A percentile compares a stretch with the other conserved stretches of the same genome.
Evolutionary conservation across 2,888 invertebrate species (phyloP).

Genomic region (Mechanitis mazaeus): DNA sequence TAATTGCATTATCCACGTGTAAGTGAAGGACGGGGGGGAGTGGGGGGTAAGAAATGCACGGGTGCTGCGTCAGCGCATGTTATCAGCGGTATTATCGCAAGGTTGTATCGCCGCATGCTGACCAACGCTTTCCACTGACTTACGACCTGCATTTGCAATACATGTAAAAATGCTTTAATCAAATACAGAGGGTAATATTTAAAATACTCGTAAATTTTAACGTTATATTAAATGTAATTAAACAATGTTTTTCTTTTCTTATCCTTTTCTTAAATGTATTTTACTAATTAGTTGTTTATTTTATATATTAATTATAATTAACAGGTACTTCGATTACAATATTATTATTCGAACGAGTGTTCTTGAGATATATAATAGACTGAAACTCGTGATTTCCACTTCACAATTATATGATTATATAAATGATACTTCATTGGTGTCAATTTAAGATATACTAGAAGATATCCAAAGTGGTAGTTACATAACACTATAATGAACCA

Average conservation of each 20-base stretch:
- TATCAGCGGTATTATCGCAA: slow-evolving; percentile 69
- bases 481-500: slow-evolving; percentile 9
- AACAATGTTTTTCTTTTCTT: too few species aligned
- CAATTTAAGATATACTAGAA: not conserved
- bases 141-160: slow-evolving; percentile 22
- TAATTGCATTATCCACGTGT: slow-evolving; percentile 48
- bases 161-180: slow-evolving; percentile 13
- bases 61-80: slow-evolving; percentile 46
- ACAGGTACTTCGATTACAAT: too few species aligned
- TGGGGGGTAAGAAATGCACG: slow-evolving; percentile 52
- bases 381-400: too few species aligned
- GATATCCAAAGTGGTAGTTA: slow-evolving; percentile 10
- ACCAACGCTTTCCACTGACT: slow-evolving; percentile 31
- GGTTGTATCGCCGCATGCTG: slow-evolving; percentile 59
- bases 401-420: too few species aligned
- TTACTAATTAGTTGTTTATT: too few species aligned
- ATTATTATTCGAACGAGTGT: too few species aligned
- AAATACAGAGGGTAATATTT: not conserved
- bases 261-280: too few species aligned
- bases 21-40: slow-evolving; percentile 32
- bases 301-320: too few species aligned
- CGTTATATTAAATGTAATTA: too few species aligned
- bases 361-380: too few species aligned
- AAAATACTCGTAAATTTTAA: too few species aligned
- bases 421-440: not conserved